phyloP scores from a whole-genome alignment of 2,888 invertebrate species.

The Autographa pulchrina region DNA sequence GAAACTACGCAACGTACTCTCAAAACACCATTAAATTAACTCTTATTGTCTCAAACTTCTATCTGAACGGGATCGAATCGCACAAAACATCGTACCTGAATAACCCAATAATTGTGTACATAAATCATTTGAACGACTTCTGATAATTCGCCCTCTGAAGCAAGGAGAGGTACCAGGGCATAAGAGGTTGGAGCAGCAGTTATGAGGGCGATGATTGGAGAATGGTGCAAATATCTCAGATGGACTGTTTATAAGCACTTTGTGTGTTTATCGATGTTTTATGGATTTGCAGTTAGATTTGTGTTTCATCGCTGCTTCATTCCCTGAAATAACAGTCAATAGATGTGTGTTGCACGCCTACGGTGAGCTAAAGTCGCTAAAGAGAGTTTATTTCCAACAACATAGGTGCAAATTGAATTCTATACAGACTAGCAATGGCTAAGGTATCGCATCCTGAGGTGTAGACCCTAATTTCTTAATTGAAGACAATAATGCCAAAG shows the following conservation, averaged over 20 bases:
- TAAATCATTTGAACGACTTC: conserved; percentile 89
- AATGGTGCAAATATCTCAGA: conserved; percentile 1
- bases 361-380: not conserved
- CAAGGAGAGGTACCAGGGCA: conserved; percentile 68
- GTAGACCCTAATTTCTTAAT: no score
- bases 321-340: conserved; percentile 4
- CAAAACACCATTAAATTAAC: conserved; percentile 84
- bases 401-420: no score
- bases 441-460: no score
- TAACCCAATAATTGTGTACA: conserved; percentile 89
- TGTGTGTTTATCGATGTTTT: conserved; percentile 7
- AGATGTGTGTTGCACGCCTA: not conserved
- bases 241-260: conserved; percentile 2
- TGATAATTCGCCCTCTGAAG: conserved; percentile 87
- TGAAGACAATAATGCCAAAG: no score
- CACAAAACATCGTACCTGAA: conserved; percentile 87
- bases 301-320: conserved; percentile 2
- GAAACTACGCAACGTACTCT: conserved; percentile 61
- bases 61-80: conserved; percentile 83
- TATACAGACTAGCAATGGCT: no score
- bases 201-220: conserved; percentile 10
- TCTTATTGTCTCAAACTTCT: conserved; percentile 85
- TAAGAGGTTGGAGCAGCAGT: conserved; percentile 24
- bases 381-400: not conserved
- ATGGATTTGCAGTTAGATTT: not conserved